A percentile compares a stretch with the other conserved stretches of the same genome.
Evolutionary conservation across 2,888 invertebrate species (phyloP).

Genomic region (Steinernema carpocapsae): DNA sequence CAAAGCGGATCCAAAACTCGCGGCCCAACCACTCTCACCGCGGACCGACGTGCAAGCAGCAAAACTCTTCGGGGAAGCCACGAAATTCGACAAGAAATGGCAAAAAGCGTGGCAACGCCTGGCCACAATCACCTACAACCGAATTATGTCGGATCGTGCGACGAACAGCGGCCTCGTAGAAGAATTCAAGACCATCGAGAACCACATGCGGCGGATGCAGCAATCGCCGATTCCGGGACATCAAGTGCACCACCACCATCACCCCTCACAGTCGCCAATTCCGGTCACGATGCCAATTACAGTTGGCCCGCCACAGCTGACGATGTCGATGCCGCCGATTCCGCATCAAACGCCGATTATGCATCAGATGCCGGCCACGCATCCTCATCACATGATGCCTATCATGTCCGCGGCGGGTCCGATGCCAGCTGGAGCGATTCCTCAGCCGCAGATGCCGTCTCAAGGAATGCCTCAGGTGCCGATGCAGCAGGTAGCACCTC

Average conservation of each 20-base stretch:
- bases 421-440: no score
- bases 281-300: conserved; percentile 25
- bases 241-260: background rate
- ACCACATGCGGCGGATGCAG: background rate
- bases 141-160: conserved; percentile 76
- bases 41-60: conserved; percentile 76
- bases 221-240: conserved; percentile 20
- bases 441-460: no score
- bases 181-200: background rate
- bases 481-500: no score
- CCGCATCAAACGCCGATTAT: conserved; percentile 13
- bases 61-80: conserved; percentile 80
- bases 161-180: background rate
- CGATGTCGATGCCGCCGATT: conserved; percentile 31
- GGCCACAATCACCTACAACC: conserved; percentile 97
- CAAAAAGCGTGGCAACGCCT: conserved; percentile 92
- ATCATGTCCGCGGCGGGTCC: background rate
- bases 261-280: conserved; percentile 8
- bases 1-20: background rate
- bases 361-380: conserved; percentile 24
- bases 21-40: background rate
- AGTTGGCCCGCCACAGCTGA: conserved; percentile 18
- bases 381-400: conserved; percentile 22
- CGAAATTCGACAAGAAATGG: conserved; percentile 84
- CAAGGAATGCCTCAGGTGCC: no score